Evolutionary conservation across 2,888 invertebrate species (phyloP).

Genomic region (Lasioglossum oenotherae): DNA sequence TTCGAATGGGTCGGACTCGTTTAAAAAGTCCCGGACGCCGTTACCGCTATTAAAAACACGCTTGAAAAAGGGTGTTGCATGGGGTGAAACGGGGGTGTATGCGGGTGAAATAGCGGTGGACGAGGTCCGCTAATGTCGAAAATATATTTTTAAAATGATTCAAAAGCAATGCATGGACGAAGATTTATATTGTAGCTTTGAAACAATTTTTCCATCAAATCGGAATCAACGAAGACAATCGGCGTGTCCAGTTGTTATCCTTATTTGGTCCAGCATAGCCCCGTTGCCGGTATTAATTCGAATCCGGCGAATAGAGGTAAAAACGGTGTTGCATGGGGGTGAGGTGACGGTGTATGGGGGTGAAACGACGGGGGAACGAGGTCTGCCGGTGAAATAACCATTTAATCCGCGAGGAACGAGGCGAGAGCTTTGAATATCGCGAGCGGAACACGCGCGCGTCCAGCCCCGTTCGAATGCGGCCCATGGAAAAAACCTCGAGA

Average conservation of each 20-base stretch:
- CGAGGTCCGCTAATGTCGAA: neutral
- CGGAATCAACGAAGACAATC: too few relatives aligned
- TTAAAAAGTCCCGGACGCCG: neutral
- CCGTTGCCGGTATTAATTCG: neutral
- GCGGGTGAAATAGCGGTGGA: too few relatives aligned
- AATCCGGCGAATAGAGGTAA: neutral
- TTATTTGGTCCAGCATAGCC: too few relatives aligned
- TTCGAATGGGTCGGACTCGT: neutral
- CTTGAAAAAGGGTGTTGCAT: neutral
- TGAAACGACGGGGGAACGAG: neutral
- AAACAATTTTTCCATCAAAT: too few relatives aligned
- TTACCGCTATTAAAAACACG: neutral
- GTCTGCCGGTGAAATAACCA: slow-evolving; percentile 24
- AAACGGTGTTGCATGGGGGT: too few relatives aligned
- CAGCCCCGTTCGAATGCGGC: neutral
- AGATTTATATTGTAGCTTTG: too few relatives aligned
- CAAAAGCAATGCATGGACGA: too few relatives aligned
- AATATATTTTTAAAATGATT: too few relatives aligned
- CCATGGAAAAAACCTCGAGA: neutral
- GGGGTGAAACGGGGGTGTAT: neutral
- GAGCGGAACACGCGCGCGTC: slow-evolving; percentile 14
- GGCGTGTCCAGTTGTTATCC: too few relatives aligned
- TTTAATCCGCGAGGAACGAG: slow-evolving; percentile 38
- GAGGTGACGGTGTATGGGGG: neutral
- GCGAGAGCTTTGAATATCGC: slow-evolving; percentile 20